Evolutionary conservation across 2,797 vertebrate species (phyloP).

Genomic region (Telmatherina bonti): DNA sequence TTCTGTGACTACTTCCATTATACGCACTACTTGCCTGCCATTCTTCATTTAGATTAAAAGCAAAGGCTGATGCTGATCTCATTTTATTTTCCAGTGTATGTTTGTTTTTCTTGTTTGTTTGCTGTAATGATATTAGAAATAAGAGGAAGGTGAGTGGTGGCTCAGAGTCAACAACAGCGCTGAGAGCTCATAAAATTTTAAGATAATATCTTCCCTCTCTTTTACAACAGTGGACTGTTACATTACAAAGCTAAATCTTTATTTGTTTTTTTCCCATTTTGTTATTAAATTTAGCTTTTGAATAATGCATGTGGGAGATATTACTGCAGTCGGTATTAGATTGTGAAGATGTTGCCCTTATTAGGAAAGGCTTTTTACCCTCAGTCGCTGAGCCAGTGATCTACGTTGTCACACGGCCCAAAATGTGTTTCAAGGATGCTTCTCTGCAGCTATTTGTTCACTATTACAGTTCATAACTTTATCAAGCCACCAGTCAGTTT

Average conservation of each 20-base stretch:
- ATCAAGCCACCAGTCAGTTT: constrained; percentile 41
- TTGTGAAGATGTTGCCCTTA: constrained; percentile 46
- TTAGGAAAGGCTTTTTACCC: constrained; percentile 38
- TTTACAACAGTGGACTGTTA: constrained; percentile 23
- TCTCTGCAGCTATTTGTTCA: constrained; percentile 47
- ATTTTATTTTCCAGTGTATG: background rate
- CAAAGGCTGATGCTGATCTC: background rate
- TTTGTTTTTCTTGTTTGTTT: background rate
- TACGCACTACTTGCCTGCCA: background rate
- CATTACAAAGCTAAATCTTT: constrained; percentile 42
- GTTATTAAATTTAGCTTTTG: constrained; percentile 65
- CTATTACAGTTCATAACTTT: constrained; percentile 60
- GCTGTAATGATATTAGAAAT: constrained; percentile 3
- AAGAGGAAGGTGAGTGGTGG: constrained; percentile 9
- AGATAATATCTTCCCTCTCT: constrained; percentile 8
- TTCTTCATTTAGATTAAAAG: background rate
- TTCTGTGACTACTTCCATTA: background rate
- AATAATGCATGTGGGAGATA: constrained; percentile 67
- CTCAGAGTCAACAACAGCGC: constrained; percentile 11
- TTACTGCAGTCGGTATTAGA: constrained; percentile 54
- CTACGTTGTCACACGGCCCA: constrained; percentile 22
- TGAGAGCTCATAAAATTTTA: constrained; percentile 14
- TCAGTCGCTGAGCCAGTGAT: constrained; percentile 42
- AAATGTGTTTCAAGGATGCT: constrained; percentile 35
- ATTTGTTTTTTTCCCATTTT: constrained; percentile 40